Conservation (phyloP, 2,113 vertebrate species). For the Sylvia atricapilla region DNA sequence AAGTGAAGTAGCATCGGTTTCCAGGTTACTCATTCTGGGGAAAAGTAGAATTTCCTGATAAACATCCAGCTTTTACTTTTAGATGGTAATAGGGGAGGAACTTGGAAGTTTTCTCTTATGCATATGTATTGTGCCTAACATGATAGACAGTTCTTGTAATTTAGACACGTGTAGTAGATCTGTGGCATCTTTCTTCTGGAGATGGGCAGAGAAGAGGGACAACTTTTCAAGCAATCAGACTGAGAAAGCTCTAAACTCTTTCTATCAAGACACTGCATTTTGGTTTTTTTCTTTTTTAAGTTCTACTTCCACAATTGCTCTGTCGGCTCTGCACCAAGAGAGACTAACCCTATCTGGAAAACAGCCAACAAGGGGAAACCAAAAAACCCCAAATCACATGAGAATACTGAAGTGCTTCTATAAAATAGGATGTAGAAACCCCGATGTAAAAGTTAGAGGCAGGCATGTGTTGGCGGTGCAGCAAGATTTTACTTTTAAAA, state of each 20-base stretch:
- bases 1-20: neutral
- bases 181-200: neutral
- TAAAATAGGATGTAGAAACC: neutral
- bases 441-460: neutral
- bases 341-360: neutral
- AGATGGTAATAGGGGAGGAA: neutral
- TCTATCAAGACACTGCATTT: neutral
- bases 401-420: neutral
- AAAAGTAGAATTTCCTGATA: neutral
- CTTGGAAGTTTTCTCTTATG: neutral
- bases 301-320: neutral
- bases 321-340: neutral
- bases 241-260: neutral
- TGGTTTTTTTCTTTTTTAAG: neutral
- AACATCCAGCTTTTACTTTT: neutral
- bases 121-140: neutral
- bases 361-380: neutral
- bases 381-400: neutral
- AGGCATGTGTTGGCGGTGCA: neutral
- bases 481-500: neutral
- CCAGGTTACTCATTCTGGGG: neutral
- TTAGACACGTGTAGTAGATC: neutral
- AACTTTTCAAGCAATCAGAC: neutral
- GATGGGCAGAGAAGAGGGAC: neutral
- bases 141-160: neutral